Conservation (phyloP, 2,888 invertebrate species). For the Bibio marci region DNA sequence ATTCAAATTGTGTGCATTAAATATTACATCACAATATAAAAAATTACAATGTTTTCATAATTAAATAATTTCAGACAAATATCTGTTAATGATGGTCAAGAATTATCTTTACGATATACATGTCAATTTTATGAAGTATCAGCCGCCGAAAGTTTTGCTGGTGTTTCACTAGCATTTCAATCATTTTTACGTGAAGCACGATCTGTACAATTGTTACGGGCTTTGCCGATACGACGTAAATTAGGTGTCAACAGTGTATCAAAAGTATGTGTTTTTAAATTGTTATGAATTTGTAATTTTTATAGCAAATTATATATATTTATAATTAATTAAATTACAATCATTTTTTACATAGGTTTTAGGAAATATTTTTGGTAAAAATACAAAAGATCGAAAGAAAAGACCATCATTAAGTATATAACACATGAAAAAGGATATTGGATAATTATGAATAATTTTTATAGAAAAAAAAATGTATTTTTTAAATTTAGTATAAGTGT, state of each 20-base stretch:
- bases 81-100: constrained; percentile 64
- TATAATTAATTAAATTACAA: not conserved
- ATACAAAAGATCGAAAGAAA: constrained; percentile 60
- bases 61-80: constrained; percentile 37
- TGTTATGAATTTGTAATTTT: constrained; percentile 1
- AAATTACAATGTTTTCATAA: no score
- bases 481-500: no score
- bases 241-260: constrained; percentile 62
- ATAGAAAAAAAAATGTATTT: no score
- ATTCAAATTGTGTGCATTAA: no score
- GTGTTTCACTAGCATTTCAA: constrained; percentile 65
- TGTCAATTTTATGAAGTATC: constrained; percentile 76
- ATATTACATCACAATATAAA: no score
- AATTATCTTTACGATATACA: constrained; percentile 55
- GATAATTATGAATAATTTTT: no score
- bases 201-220: constrained; percentile 50
- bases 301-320: not conserved
- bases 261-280: constrained; percentile 33
- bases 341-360: constrained; percentile 32
- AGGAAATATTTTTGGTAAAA: constrained; percentile 64
- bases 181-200: constrained; percentile 57
- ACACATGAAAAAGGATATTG: no score
- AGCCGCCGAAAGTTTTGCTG: constrained; percentile 66
- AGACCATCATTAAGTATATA: constrained; percentile 61
- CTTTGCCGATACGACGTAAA: constrained; percentile 51